These are phyloP conservation scores for Semotilus atromaculatus DNA, from an alignment of 2,797 vertebrate species.

Conservation along the genomic window DNA sequence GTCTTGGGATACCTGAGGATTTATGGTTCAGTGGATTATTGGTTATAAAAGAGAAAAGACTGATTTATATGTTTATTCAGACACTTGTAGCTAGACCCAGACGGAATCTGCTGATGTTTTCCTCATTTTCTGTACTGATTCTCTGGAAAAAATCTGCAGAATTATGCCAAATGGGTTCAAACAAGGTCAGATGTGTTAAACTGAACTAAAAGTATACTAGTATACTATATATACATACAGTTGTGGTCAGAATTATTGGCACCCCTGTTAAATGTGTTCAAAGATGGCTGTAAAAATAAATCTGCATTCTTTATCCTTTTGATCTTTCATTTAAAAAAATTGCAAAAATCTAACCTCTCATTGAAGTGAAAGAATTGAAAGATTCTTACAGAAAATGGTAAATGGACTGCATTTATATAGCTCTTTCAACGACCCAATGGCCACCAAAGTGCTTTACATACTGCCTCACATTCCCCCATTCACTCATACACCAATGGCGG, in stretches of 20 bases:
- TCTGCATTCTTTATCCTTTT: too few relatives aligned
- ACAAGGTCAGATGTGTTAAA: background rate
- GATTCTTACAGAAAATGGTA: background rate
- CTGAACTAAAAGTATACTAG: background rate
- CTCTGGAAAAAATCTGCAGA: background rate
- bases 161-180: conserved; percentile 3
- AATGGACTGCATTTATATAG: too few relatives aligned
- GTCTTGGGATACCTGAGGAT: conserved; percentile 10
- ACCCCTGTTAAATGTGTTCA: too few relatives aligned
- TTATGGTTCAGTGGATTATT: conserved; percentile 32
- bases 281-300: too few relatives aligned
- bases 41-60: conserved; percentile 14
- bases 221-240: background rate
- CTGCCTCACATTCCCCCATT: too few relatives aligned
- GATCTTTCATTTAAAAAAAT: too few relatives aligned
- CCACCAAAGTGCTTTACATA: too few relatives aligned
- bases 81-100: conserved; percentile 19
- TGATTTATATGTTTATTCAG: conserved; percentile 30
- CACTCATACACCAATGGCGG: too few relatives aligned
- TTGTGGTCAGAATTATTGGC: too few relatives aligned
- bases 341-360: too few relatives aligned
- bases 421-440: too few relatives aligned
- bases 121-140: conserved; percentile 10
- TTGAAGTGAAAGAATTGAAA: too few relatives aligned
- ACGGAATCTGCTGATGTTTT: conserved; percentile 13